Base-by-base conservation (phyloP, 2,113 vertebrate genomes). In the Gymnarchus niloticus region DNA sequence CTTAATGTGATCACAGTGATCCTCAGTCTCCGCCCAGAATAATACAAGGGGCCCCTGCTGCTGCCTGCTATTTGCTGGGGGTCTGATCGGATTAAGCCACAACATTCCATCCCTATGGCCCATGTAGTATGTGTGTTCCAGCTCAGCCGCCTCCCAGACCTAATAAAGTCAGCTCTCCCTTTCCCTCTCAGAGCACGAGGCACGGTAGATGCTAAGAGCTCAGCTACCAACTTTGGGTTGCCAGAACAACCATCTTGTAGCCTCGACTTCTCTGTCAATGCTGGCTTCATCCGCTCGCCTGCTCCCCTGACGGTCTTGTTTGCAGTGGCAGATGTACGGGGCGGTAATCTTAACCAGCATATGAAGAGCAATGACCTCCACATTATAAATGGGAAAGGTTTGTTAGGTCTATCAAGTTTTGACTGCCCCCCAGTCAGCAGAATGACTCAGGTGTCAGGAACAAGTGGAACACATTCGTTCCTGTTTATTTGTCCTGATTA, bases 91-190 rank as follows among this genome's bases (percentile, higher is more conserved):
- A 91, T 94, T 93, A 92, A 91, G 88, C 88, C 87, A 84, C 85
- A 85, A 86, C 88, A 91, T 89, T 89, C 88, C 56, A 89, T 92
- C 91, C 91, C 91, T 86, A 87, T 87, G 91, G 92, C 92, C 91
- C 87, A 89, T 85, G 90, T 88, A 86, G 88, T 87, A 91, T 91
- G 85, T 89, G 85, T 73, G 77, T 89, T 91, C 91, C 90, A 89
- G 88, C 91, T 90, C 92, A 93, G 92, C 93, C 92, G 93, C 90
- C 90, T 90, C 91, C 80, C 80, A 92, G 91, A 92, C 92, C 92
- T 93, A 93, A 94, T 94, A 93, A 91, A 90, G 23, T 88, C 89
- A 90, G 89, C 84, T 90, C 73, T 90, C 88, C 89, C 91, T 90
- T 90, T 91, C 87, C 89, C 90, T 91, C 92, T 92, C 44, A n/a